Base-by-base conservation (phyloP, 1,140 invertebrate species). In the Glossosoma conforme region DNA sequence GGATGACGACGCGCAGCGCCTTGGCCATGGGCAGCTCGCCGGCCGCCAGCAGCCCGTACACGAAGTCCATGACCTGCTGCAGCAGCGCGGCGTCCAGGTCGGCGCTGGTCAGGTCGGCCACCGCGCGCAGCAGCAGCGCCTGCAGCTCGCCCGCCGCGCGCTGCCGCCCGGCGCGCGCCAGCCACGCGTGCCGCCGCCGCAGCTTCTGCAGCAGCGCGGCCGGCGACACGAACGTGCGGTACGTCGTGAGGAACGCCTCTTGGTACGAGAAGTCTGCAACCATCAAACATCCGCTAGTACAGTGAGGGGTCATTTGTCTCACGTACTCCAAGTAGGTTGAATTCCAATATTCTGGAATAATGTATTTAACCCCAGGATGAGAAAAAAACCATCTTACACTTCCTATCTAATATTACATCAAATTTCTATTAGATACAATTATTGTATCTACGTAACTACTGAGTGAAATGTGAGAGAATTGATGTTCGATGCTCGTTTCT, bases 241-340 rank as follows among this genome's bases (percentile, higher is more conserved):
- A 98, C 30, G 94, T 98, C 17, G 92, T 93, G 55, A 98, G 79
- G 72, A 98, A 98, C 25, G 94, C 93, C 77, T 97, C 93, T 78
- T 95, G 91, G 75, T 94, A 97, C 65, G 90, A 79, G 68, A 92
- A 91, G 74, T 93, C 91, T 91, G 76, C 30, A 61, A 51, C 4
- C n/a, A 35, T 35, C n/a, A n/a, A n/a, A n/a, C n/a, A n/a, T n/a
- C n/a, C n/a, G n/a, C n/a, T n/a, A n/a, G n/a, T n/a, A n/a, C n/a
- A n/a, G n/a, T n/a, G n/a, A n/a, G n/a, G n/a, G n/a, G n/a, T n/a
- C n/a, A n/a, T n/a, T n/a, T n/a, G n/a, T n/a, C n/a, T n/a, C n/a
- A n/a, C n/a, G n/a, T n/a, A n/a, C n/a, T n/a, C n/a, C n/a, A n/a
- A n/a, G n/a, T n/a, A n/a, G n/a, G n/a, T n/a, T n/a, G n/a, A n/a